A percentile compares a stretch with the other conserved stretches of the same genome.
These are phyloP conservation scores for Casuarius casuarius DNA, from an alignment of 2,113 vertebrate genomes.

Conservation along the genomic window DNA sequence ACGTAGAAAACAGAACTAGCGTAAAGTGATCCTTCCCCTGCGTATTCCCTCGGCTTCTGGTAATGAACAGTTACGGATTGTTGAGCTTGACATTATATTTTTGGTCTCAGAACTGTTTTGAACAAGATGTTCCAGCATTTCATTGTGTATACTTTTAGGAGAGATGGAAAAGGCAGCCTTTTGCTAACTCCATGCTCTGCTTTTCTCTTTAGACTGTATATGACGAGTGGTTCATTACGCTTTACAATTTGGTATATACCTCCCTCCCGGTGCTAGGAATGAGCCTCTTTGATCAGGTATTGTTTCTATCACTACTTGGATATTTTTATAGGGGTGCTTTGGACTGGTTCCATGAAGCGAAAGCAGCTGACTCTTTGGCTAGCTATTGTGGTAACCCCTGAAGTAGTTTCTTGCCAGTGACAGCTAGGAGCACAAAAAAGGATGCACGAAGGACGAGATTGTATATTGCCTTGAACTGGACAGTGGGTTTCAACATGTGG, in stretches of 20 bases:
- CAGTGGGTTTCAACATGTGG: neutral
- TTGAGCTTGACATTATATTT: neutral
- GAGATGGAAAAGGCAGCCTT: neutral
- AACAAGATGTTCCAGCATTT: neutral
- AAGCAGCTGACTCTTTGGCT: neutral
- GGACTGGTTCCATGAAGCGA: neutral
- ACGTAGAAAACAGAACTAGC: neutral
- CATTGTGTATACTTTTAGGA: neutral
- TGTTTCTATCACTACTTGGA: neutral
- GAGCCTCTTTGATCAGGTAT: slow-evolving; percentile 96
- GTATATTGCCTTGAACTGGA: neutral
- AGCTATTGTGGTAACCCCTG: neutral
- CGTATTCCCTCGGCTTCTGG: neutral
- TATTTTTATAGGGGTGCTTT: neutral
- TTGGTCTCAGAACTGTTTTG: neutral
- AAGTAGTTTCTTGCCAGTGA: neutral
- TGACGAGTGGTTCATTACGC: slow-evolving; percentile 94
- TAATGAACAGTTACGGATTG: accelerated
- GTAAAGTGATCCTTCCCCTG: neutral
- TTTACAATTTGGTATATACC: slow-evolving; percentile 95
- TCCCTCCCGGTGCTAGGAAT: slow-evolving; percentile 90
- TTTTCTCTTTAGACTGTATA: slow-evolving; percentile 85
- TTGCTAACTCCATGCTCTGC: neutral
- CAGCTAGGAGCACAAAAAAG: neutral
- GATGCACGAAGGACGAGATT: neutral